phyloP scores from a whole-genome alignment of 2,113 vertebrate species.

The Hystrix brachyura region DNA sequence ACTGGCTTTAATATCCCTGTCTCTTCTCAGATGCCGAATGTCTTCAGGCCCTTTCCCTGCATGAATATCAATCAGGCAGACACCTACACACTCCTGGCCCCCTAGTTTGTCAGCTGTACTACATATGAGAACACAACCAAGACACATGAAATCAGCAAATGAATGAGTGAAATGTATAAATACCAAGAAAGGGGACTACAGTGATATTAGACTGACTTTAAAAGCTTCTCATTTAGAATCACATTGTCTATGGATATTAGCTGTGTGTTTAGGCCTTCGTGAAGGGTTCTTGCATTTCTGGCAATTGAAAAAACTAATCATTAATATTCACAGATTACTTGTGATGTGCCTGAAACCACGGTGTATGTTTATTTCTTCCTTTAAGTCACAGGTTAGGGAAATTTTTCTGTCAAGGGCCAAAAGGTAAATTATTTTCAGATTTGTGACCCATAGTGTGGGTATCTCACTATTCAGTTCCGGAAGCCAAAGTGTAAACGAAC shows the following conservation, averaged over 20 bases:
- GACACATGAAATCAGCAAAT: constrained; percentile 4
- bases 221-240: neutral
- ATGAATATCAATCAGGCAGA: constrained; percentile 4
- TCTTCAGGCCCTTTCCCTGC: neutral
- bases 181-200: neutral
- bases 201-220: neutral
- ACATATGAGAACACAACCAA: neutral
- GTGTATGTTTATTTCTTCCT: constrained; percentile 37
- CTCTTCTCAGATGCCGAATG: neutral
- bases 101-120: neutral
- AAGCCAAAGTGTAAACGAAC: neutral
- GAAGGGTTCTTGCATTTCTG: neutral
- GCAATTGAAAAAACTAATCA: constrained; percentile 6
- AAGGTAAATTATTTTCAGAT: constrained; percentile 34
- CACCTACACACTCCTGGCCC: neutral
- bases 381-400: neutral
- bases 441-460: neutral
- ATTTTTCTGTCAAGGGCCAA: neutral
- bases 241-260: neutral
- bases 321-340: constrained; percentile 23
- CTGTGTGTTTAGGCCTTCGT: neutral
- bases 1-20: neutral
- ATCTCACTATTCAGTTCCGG: neutral
- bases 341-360: neutral
- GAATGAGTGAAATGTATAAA: neutral